Evolutionary conservation across 1,140 invertebrate species (phyloP), one percentile per base, ranked within the genome.

Genomic region (Hesperophylax magnus): DNA sequence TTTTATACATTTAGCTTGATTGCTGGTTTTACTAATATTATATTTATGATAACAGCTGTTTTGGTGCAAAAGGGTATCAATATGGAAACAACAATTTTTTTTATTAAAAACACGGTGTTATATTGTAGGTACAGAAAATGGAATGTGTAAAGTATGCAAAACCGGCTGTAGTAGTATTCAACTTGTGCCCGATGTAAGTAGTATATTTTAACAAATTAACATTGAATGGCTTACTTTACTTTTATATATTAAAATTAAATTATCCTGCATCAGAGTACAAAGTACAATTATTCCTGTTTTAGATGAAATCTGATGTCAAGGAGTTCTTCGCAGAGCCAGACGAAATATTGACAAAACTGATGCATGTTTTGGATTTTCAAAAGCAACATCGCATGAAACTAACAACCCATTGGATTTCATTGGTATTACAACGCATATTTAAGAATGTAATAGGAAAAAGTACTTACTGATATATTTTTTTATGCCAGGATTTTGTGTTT

Each of bases 251-350:
- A 2, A 20, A 1, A 31, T 72, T 72, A 8, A 9, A 8, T 14
- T 47, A 47, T 14, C 39, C 1, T 47, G 39, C 9, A 47, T 47
- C 39, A 14, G 39, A 47, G 14, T 14, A 47, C 14, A 5, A 39
- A 8, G 1, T 39, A n/a, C n/a, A n/a, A n/a, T n/a, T n/a, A n/a
- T 27, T 27, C 27, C 2, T 27, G 27, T 60, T 53, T 52, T 78
- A 90, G 89, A 90, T 90, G 89, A 89, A 88, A 83, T 85, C 87
- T 84, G 88, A 90, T 78, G 86, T 90, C 71, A 87, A 88, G 86
- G 88, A 90, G 81, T 90, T 88, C 84, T 90, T 90, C 71, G 88
- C 87, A 18, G 89, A 90, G 71, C 89, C 89, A 1, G 88, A 89
- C 80, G 89, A 90, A 85, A 84, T 90, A 83, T 86, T 90, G 77